Evolutionary conservation across 2,797 vertebrate genomes (phyloP), one percentile per base, ranked within the genome.

Genomic region (Neopelma chrysocephalum): DNA sequence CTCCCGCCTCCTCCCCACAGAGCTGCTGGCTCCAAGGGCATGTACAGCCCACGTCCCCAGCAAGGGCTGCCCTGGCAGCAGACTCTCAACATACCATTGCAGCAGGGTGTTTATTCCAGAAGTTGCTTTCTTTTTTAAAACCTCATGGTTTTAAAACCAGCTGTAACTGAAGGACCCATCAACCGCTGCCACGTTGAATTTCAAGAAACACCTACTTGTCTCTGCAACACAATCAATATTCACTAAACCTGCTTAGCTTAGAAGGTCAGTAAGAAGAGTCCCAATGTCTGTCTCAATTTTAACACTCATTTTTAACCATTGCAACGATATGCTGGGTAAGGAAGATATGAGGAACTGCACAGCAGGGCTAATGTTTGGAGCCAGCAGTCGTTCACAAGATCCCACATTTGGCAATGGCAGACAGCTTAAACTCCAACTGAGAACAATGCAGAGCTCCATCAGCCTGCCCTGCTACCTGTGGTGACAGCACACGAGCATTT

Each of bases 241-340:
- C 58, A 36, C 27, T 45, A 76, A 72, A 54, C 9, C 12, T 34
- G 82, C 34, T 73, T 62, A 72, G 32, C 31, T 69, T 53, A 42
- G 56, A 40, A 68, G 42, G 38, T 19, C 32, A 53, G 62, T 23
- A 26, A 29, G 38, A 42, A 53, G 23, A 82, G 23, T 32, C 40
- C 16, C 12, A 43, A 22, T 2, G 6, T 23, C 38, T 11, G 6
- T 16, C 43, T n/a, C 13, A 7, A 16, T 48, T 77, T 82, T 66
- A 36, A 51, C 25, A 42, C 15, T 38, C 1, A 1, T 45, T 89
- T 76, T 53, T 43, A 64, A 65, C 36, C 25, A 32, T 8, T 0
- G 0, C 3, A 8, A 53, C 0, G 0, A 53, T 6, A 26, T 3
- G 34, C 23, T 61, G 57, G 36, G 19, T 62, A 54, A 64, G 23